phyloP scores from a whole-genome alignment of 2,797 vertebrate species.

The Orestias chungarensis region DNA sequence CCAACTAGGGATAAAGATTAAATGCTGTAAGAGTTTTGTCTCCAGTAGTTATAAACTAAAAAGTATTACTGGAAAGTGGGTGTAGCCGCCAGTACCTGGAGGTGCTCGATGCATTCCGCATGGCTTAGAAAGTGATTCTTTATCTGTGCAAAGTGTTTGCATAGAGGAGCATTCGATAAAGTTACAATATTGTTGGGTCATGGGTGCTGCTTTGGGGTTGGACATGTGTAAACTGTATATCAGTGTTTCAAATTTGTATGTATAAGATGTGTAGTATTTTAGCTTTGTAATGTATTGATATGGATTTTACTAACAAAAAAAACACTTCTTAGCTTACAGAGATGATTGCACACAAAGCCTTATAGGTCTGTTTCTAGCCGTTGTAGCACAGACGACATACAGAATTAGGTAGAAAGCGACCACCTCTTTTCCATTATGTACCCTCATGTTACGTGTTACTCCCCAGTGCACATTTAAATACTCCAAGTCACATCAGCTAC shows the following conservation, averaged over 20 bases:
- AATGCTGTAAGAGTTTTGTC: not conserved
- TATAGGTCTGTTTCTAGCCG: not conserved
- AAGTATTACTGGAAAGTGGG: not conserved
- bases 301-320: not conserved
- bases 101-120: not conserved
- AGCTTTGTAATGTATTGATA: not conserved
- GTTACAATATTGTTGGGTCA: not conserved
- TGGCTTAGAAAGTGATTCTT: not conserved
- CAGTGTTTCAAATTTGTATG: not conserved
- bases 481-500: not conserved
- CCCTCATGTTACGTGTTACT: not conserved
- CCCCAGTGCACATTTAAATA: not conserved
- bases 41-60: not conserved
- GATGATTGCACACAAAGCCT: not conserved
- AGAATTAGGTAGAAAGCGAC: not conserved
- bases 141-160: not conserved
- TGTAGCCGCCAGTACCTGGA: not conserved
- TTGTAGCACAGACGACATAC: too few species aligned
- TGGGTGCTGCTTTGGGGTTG: not conserved
- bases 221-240: not conserved
- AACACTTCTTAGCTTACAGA: not conserved
- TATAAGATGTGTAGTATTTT: not conserved
- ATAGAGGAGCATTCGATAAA: not conserved
- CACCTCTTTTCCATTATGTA: not conserved
- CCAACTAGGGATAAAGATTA: too few species aligned